Conservation (phyloP, 2,888 invertebrate species). For the Microctonus hyperodae region DNA sequence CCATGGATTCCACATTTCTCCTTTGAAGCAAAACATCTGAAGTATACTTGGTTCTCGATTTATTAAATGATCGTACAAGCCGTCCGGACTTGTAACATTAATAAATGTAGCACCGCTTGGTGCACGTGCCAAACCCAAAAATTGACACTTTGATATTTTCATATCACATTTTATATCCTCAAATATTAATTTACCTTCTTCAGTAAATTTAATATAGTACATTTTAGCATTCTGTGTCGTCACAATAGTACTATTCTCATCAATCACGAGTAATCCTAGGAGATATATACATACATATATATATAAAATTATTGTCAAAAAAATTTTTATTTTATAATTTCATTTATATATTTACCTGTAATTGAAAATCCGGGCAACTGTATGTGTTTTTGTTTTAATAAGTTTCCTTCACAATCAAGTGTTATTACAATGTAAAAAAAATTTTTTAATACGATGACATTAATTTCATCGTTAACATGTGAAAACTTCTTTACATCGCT, state of each 20-base stretch:
- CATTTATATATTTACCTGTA: conserved; percentile 48
- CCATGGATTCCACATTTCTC: conserved; percentile 44
- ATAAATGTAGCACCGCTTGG: conserved; percentile 46
- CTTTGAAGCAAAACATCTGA: conserved; percentile 47
- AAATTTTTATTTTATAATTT: not conserved
- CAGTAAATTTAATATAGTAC: conserved; percentile 34
- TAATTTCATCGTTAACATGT: conserved; percentile 28
- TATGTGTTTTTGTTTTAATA: conserved; percentile 40
- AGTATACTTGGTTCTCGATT: conserved; percentile 55
- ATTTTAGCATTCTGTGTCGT: conserved; percentile 50
- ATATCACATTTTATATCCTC: conserved; percentile 40
- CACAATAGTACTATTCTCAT: conserved; percentile 42
- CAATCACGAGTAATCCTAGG: conserved; percentile 46
- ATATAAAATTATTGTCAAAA: not conserved
- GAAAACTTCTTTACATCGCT: conserved; percentile 41
- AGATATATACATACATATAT: too few species aligned
- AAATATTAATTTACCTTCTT: conserved; percentile 34
- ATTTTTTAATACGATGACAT: conserved; percentile 49
- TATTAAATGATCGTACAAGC: conserved; percentile 56
- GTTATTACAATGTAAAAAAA: conserved; percentile 44
- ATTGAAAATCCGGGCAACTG: conserved; percentile 49
- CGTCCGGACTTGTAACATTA: conserved; percentile 54
- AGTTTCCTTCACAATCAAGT: conserved; percentile 41
- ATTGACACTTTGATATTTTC: conserved; percentile 45
- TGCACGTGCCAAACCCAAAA: conserved; percentile 53